Evolutionary conservation across 2,888 invertebrate species (phyloP), one percentile per base, ranked within the genome.

Genomic region (Pharmacophagus antenor): DNA sequence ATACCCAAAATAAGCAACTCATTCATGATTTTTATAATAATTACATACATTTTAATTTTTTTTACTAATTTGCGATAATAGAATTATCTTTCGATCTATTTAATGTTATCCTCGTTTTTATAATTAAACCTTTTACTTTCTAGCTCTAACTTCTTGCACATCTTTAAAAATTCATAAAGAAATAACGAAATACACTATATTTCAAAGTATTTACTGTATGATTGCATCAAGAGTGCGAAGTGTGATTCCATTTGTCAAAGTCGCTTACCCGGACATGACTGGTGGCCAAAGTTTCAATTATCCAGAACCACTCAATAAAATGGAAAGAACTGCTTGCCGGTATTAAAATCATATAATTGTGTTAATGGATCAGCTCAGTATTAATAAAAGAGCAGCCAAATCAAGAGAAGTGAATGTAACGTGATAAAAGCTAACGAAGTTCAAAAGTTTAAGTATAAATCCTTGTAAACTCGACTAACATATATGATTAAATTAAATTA

Each of bases 181-280:
- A 57, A 80, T 91, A 62, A 79, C 81, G 8, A 85, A 81, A 63
- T 84, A 80, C 62, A 79, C 80, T 64, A 64, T 84, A 0, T 86
- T 85, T 63, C 74, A 76, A 47, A 67, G 84, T 7, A 86, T 91
- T 5, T 94, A 94, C 71, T 89, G 88, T 53, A 84, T 80, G 7
- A 85, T 93, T 62, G 91, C 93, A 0, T 92, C 93, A 42, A 82
- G 88, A 64, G 92, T 93, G 3, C 86, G 81, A 56, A 94, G 94
- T 72, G 92, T 95, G 15, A 92, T 93, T 62, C 92, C 93, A 6
- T 95, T 95, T 78, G 93, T 94, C 31, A 95, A 95, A 82, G 92
- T 95, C 5, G 94, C 95, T 0, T 95, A 94, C 77, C 95, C 96
- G 18, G 95, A 95, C 70, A 85, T 95, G 82, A 87, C 92, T 67